These are phyloP conservation scores for Octopus bimaculoides DNA, from an alignment of 1,140 invertebrate species.

Conservation along the genomic window DNA sequence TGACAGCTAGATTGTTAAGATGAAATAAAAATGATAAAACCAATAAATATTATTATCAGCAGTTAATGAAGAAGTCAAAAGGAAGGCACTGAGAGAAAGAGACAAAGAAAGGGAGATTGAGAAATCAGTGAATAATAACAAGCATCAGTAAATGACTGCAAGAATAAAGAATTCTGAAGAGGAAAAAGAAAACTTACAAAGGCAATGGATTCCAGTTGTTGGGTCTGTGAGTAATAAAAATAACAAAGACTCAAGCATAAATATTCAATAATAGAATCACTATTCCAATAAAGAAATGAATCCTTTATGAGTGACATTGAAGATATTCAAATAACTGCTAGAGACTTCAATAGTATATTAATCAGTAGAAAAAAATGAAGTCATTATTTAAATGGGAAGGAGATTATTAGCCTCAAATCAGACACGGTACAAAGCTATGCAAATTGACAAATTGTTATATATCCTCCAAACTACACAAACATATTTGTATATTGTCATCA, in stretches of 20 bases:
- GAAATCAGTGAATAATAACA: neutral
- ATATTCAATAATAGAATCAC: neutral
- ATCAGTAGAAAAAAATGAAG: neutral
- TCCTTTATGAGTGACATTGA: neutral
- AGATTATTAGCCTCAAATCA: neutral
- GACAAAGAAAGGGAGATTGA: neutral
- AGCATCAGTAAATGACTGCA: neutral
- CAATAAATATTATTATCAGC: too few species aligned
- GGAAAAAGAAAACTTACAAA: conserved; percentile 12
- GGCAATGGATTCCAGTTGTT: neutral
- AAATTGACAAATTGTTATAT: too few species aligned
- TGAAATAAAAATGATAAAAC: too few species aligned
- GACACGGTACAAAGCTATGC: neutral
- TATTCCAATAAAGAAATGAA: neutral
- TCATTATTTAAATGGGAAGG: neutral
- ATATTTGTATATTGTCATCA: too few species aligned
- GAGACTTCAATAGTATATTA: neutral
- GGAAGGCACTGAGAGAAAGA: neutral
- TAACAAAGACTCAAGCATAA: neutral
- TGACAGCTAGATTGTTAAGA: too few species aligned
- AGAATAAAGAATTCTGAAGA: neutral
- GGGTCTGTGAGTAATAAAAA: conserved; percentile 9
- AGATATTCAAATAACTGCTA: neutral
- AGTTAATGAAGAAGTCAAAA: neutral
- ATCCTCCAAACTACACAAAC: too few species aligned